Percentiles rank a stretch among this genome's conserved stretches.
Conservation (phyloP, 1,140 invertebrate species). For the Antheraea pernyi region DNA sequence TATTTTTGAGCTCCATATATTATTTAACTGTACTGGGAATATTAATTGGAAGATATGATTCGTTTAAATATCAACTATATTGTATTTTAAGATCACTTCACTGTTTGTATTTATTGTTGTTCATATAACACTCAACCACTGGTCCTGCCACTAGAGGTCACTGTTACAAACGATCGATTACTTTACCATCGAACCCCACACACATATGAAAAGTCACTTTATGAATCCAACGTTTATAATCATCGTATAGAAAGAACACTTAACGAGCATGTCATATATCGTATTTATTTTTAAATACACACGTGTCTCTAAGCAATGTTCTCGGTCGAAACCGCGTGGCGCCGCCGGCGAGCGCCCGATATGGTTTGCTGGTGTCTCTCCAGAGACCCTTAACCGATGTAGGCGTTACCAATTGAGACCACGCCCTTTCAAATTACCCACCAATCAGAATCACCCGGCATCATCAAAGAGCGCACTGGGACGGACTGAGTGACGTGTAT, state of each 20-base stretch:
- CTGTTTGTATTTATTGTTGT: constrained; percentile 7
- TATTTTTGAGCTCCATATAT: constrained; percentile 4
- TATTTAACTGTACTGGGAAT: not conserved
- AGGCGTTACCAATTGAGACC: constrained; percentile 45
- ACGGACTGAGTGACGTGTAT: constrained; percentile 58
- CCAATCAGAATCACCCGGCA: constrained; percentile 46
- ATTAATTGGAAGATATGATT: constrained; percentile 5
- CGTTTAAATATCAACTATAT: not conserved
- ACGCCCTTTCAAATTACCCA: constrained; percentile 42
- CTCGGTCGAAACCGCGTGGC: constrained; percentile 39
- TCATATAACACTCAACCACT: constrained; percentile 3
- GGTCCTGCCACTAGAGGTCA: constrained; percentile 37
- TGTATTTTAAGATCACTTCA: constrained; percentile 1
- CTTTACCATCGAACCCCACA: constrained; percentile 13
- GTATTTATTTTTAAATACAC: not conserved
- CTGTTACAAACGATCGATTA: constrained; percentile 33
- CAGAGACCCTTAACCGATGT: constrained; percentile 54
- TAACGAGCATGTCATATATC: not conserved
- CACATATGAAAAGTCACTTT: not conserved
- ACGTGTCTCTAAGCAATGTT: constrained; percentile 31
- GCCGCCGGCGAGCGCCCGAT: constrained; percentile 64
- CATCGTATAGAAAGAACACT: not conserved
- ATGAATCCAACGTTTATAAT: not conserved
- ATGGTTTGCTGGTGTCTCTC: constrained; percentile 53
- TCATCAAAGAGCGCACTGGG: constrained; percentile 66